Evolutionary conservation across 2,888 invertebrate species (phyloP).

Genomic region (Drosophila kambysellisi): DNA sequence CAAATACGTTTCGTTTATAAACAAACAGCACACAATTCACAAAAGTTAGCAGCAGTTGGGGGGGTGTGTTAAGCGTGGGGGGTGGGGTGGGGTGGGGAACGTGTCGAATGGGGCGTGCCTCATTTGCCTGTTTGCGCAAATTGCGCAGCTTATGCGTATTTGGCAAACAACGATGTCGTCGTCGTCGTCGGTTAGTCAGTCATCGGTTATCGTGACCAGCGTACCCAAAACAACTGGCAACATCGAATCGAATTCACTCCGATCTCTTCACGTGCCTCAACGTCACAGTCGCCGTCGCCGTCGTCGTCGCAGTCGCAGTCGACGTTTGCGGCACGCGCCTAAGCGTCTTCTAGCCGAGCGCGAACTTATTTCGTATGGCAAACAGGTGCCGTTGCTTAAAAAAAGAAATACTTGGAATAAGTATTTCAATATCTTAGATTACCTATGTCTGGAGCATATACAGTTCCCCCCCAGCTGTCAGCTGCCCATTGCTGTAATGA

Average conservation of each 20-base stretch:
- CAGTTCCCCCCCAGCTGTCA: constrained; percentile 1
- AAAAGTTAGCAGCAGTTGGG: constrained; percentile 2
- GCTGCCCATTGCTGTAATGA: constrained; percentile 10
- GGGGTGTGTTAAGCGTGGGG: background rate
- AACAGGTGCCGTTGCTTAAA: constrained; percentile 37
- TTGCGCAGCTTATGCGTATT: constrained; percentile 56
- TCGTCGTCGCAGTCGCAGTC: background rate
- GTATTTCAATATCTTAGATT: constrained; percentile 21
- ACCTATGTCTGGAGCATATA: background rate
- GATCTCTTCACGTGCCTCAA: constrained; percentile 25
- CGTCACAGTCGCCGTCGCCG: background rate
- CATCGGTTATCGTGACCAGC: constrained; percentile 45
- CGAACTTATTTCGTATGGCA: constrained; percentile 40
- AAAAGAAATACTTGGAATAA: constrained; percentile 8
- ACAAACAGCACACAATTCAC: constrained; percentile 24
- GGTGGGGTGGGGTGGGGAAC: background rate
- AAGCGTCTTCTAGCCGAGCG: constrained; percentile 16
- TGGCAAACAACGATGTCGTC: constrained; percentile 41
- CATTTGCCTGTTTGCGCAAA: constrained; percentile 31
- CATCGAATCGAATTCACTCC: constrained; percentile 34
- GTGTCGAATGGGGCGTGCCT: constrained; percentile 13
- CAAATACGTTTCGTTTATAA: constrained; percentile 40
- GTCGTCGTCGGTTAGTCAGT: constrained; percentile 5
- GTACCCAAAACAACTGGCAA: constrained; percentile 38
- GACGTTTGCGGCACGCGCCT: constrained; percentile 51